phyloP scores from a whole-genome alignment of 1,140 invertebrate genomes.

The Leptonema lineaticorne region DNA sequence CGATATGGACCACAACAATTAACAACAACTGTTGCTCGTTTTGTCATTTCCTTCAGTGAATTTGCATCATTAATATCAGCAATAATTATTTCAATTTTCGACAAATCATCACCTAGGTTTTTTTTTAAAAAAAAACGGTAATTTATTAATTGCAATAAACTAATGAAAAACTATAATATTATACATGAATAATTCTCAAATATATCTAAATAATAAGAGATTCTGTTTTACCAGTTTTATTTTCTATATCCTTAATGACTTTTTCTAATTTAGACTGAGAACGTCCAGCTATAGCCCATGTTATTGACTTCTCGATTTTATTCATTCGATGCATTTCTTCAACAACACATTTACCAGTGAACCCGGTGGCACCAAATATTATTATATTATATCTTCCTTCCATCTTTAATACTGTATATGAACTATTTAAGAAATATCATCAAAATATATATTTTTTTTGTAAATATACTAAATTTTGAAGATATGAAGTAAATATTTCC shows the following conservation, averaged over 20 bases:
- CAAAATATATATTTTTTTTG: too few relatives aligned
- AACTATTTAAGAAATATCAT: too few relatives aligned
- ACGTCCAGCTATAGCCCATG: constrained; percentile 52
- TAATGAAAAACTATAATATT: background rate
- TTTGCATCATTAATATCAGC: constrained; percentile 75
- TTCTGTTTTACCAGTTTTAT: constrained; percentile 60
- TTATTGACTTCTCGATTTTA: constrained; percentile 43
- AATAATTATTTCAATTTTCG: constrained; percentile 66
- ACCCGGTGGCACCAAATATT: constrained; percentile 53
- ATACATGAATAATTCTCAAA: too few relatives aligned
- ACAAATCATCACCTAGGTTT: constrained; percentile 59
- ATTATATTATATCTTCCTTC: constrained; percentile 46
- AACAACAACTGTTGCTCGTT: constrained; percentile 70
- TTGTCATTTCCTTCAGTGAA: constrained; percentile 75
- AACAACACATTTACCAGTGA: constrained; percentile 49
- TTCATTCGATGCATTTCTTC: constrained; percentile 44
- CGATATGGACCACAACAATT: constrained; percentile 91
- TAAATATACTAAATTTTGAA: too few relatives aligned
- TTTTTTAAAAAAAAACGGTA: background rate
- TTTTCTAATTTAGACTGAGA: constrained; percentile 68
- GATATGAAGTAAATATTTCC: too few relatives aligned
- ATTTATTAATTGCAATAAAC: background rate
- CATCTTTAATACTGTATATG: too few relatives aligned
- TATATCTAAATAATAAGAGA: too few relatives aligned
- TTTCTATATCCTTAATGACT: constrained; percentile 62